Evolutionary conservation across 2,113 vertebrate genomes (phyloP).

Genomic region (Callipepla squamata): DNA sequence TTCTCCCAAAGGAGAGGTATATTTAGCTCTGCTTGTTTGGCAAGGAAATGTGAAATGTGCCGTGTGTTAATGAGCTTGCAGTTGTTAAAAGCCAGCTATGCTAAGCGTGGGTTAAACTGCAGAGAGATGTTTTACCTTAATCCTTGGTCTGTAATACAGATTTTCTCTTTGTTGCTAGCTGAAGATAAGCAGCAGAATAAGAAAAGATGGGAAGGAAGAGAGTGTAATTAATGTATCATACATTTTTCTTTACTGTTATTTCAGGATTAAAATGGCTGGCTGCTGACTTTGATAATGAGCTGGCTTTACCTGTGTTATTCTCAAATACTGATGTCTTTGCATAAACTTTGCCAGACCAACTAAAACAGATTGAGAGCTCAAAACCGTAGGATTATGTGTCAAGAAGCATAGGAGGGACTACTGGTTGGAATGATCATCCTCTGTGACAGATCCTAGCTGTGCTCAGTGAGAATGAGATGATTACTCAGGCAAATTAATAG

Average conservation of each 20-base stretch:
- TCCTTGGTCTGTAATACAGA: not conserved
- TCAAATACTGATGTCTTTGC: not conserved
- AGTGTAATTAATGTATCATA: not conserved
- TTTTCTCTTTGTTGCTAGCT: not conserved
- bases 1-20: not conserved
- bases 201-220: not conserved
- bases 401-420: not conserved
- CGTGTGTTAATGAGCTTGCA: not conserved
- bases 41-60: not conserved
- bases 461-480: not conserved
- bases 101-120: not conserved
- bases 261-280: not conserved
- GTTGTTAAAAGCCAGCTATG: not conserved
- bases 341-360: not conserved
- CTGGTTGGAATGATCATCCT: not conserved
- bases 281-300: not conserved
- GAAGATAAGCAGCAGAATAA: not conserved
- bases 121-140: not conserved
- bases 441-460: not conserved
- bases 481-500: not conserved
- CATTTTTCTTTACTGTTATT: not conserved
- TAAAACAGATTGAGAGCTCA: not conserved
- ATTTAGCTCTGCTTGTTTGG: not conserved
- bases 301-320: not conserved
- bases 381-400: not conserved